phyloP scores from a whole-genome alignment of 2,113 vertebrate species.

The Trogon surrucura region DNA sequence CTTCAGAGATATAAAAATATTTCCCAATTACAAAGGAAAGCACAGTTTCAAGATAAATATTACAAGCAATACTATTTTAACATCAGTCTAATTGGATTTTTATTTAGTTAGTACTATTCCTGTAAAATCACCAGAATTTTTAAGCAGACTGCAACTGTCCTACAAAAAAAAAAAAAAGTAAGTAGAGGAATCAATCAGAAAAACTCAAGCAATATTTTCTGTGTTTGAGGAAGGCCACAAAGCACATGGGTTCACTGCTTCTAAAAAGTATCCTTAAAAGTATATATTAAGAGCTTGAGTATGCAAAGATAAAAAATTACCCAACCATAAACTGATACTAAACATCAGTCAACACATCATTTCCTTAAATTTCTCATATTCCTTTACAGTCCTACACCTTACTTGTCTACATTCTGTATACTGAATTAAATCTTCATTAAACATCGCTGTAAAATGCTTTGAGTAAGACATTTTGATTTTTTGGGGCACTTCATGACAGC shows the following conservation, averaged over 20 bases:
- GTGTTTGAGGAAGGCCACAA: not conserved
- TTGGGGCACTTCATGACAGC: no score
- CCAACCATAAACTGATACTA: slow-evolving; percentile 3
- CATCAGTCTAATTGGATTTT: not conserved
- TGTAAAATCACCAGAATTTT: not conserved
- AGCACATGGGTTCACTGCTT: not conserved
- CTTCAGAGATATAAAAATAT: not conserved
- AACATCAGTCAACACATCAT: not conserved
- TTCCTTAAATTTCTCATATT: slow-evolving; percentile 32
- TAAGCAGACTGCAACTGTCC: not conserved
- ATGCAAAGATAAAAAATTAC: not conserved
- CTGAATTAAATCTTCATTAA: slow-evolving; percentile 40
- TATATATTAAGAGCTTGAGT: slow-evolving; percentile 25
- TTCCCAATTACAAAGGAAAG: not conserved
- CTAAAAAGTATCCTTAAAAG: not conserved
- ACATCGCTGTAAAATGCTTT: not conserved
- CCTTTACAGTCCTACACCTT: not conserved
- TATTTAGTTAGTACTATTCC: not conserved
- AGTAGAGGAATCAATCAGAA: not conserved
- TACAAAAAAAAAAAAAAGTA: not conserved
- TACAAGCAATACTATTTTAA: not conserved
- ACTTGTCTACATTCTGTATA: not conserved
- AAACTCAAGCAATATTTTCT: not conserved
- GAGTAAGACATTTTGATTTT: not conserved
- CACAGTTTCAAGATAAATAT: not conserved